Conservation (phyloP, 2,797 vertebrate species). For the Distichodus sexfasciatus region DNA sequence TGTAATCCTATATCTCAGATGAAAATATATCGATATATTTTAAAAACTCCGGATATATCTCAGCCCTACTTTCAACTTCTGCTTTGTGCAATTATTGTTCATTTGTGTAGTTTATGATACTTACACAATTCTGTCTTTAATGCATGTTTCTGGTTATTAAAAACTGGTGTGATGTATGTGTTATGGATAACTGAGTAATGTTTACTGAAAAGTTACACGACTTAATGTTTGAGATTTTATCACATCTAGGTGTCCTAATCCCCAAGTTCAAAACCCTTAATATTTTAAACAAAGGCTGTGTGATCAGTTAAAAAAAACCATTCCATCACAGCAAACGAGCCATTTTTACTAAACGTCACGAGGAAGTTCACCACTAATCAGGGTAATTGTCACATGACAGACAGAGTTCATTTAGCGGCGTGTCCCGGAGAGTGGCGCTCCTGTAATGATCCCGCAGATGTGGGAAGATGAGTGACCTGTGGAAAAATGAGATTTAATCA, state of each 20-base stretch:
- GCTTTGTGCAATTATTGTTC: no score
- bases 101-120: no score
- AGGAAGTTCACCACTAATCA: conserved; percentile 20
- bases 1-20: no score
- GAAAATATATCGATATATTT: no score
- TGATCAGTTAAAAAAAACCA: neutral
- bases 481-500: conserved; percentile 49
- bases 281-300: neutral
- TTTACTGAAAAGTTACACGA: no score
- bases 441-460: conserved; percentile 26
- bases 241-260: neutral
- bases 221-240: no score
- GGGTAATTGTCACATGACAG: conserved; percentile 44
- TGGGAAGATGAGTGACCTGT: conserved; percentile 47
- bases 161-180: no score
- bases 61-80: no score
- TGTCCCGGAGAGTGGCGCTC: conserved; percentile 4
- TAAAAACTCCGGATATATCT: no score
- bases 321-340: neutral
- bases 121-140: no score
- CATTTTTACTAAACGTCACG: conserved; percentile 16
- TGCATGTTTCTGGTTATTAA: no score
- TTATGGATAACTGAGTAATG: no score
- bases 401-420: conserved; percentile 38
- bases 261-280: neutral